These are phyloP conservation scores for Lordiphosa clarofinis DNA, from an alignment of 1,140 invertebrate species.

Conservation along the genomic window DNA sequence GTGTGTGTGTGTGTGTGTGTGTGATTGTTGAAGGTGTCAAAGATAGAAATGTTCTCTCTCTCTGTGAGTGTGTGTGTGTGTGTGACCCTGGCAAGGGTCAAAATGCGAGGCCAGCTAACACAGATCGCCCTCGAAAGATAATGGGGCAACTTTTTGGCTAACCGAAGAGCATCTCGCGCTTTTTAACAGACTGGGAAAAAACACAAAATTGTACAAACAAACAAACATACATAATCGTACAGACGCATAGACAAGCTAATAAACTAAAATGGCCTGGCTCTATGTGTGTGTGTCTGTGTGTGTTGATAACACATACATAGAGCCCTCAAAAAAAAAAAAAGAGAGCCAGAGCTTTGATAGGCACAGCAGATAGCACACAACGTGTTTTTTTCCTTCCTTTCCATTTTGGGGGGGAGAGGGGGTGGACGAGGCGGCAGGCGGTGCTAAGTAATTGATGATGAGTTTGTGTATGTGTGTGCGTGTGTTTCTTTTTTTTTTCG, in stretches of 20 bases:
- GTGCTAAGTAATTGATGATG: conserved; percentile 43
- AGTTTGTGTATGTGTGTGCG: conserved; percentile 12
- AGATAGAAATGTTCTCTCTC: conserved; percentile 5
- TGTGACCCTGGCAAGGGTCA: conserved; percentile 6
- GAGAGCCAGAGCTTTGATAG: conserved; percentile 39
- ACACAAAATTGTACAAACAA: conserved; percentile 3
- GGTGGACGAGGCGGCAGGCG: neutral
- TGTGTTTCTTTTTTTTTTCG: neutral
- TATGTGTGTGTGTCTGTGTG: conserved; percentile 1
- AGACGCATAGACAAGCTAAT: conserved; percentile 27
- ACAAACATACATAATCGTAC: conserved; percentile 10
- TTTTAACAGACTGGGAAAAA: conserved; percentile 6
- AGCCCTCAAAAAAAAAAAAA: conserved; percentile 11
- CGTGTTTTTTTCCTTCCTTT: conserved; percentile 23
- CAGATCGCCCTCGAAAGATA: conserved; percentile 12
- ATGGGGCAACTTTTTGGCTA: neutral
- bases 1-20: neutral
- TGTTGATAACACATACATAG: conserved; percentile 25
- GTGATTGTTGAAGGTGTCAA: conserved; percentile 4
- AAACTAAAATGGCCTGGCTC: conserved; percentile 40
- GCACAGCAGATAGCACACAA: conserved; percentile 42
- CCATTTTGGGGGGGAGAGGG: conserved; percentile 1
- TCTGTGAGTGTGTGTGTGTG: neutral
- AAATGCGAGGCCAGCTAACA: conserved; percentile 6
- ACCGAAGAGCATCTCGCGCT: conserved; percentile 10